Conservation (phyloP, 2,888 invertebrate species). For the Aspidapion aeneum region DNA sequence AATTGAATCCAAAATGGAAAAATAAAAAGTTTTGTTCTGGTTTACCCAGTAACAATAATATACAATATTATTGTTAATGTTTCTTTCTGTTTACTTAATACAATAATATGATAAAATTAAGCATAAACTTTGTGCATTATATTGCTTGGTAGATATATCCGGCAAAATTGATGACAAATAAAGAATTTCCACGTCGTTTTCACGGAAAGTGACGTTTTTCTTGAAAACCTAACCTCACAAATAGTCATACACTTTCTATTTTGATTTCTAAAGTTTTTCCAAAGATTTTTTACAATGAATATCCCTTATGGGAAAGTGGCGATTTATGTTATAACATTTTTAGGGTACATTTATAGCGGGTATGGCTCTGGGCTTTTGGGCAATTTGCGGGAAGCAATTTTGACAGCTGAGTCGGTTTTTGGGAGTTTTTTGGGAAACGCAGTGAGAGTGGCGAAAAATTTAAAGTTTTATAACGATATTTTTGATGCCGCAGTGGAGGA, state of each 20-base stretch:
- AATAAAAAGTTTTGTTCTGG: too few relatives aligned
- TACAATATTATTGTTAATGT: too few relatives aligned
- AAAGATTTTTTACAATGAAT: slow-evolving; percentile 56
- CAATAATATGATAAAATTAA: too few relatives aligned
- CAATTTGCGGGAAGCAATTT: slow-evolving; percentile 74
- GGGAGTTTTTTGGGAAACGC: slow-evolving; percentile 73
- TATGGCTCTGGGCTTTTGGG: slow-evolving; percentile 71
- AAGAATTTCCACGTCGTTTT: background rate
- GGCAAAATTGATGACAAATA: too few relatives aligned
- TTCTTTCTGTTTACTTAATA: too few relatives aligned
- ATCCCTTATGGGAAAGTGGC: slow-evolving; percentile 71
- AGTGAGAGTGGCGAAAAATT: slow-evolving; percentile 68
- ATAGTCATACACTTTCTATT: background rate
- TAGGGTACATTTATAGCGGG: slow-evolving; percentile 77
- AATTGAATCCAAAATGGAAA: too few relatives aligned
- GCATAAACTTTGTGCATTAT: too few relatives aligned
- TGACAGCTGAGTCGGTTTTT: slow-evolving; percentile 76
- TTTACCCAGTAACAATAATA: too few relatives aligned
- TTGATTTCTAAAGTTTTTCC: background rate
- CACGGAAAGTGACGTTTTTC: background rate
- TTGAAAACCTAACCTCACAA: slow-evolving; percentile 8
- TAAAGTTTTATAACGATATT: slow-evolving; percentile 73
- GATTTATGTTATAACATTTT: slow-evolving; percentile 71
- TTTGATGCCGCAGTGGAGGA: slow-evolving; percentile 85
- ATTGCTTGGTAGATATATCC: too few relatives aligned